Conservation (phyloP, 2,888 invertebrate genomes). For the Electrophaes corylata region DNA sequence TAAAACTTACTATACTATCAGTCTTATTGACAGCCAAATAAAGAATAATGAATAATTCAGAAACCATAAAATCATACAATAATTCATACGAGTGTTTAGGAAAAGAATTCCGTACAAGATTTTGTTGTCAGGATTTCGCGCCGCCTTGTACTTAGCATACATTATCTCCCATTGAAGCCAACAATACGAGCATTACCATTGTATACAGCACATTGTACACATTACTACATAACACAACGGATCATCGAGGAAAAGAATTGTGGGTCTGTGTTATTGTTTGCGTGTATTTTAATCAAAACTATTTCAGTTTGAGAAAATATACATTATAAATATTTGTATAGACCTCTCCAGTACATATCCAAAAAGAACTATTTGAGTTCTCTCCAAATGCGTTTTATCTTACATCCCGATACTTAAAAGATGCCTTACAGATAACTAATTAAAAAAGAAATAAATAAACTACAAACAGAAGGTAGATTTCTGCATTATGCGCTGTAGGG, state of each 20-base stretch:
- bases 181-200: conserved; percentile 30
- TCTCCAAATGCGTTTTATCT: too few relatives aligned
- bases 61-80: background rate
- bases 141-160: conserved; percentile 25
- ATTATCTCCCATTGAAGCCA: conserved; percentile 27
- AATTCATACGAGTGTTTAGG: background rate
- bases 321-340: too few relatives aligned
- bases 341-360: too few relatives aligned
- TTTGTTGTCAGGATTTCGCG: conserved; percentile 19
- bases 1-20: too few relatives aligned
- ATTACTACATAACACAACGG: conserved; percentile 1
- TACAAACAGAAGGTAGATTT: too few relatives aligned
- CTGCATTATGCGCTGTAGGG: too few relatives aligned
- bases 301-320: too few relatives aligned
- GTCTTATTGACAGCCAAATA: background rate
- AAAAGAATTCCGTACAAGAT: conserved; percentile 3
- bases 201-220: conserved; percentile 19
- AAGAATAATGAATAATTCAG: background rate
- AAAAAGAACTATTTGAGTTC: too few relatives aligned
- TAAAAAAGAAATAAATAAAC: too few relatives aligned
- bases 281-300: too few relatives aligned
- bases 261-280: background rate
- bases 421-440: too few relatives aligned
- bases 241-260: background rate
- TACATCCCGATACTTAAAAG: too few relatives aligned